Evolutionary conservation across 92 coral and sea anemone genomes (phyloP).

Genomic region (Epizoanthus rinbou): DNA sequence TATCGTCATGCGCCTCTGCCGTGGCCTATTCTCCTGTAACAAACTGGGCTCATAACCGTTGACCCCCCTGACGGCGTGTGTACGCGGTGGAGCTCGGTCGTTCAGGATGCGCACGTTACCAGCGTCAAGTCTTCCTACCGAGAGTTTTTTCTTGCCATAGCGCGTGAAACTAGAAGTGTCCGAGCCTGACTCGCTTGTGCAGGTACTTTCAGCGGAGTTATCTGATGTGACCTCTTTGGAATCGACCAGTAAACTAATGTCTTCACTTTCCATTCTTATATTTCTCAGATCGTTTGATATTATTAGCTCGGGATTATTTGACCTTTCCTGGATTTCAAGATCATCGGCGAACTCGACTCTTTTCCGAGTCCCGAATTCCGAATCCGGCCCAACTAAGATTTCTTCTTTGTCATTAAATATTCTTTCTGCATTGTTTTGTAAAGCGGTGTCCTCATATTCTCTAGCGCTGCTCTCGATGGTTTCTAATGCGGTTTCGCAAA

Average conservation of each 20-base stretch:
- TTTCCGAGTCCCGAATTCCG: background rate
- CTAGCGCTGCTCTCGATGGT: background rate
- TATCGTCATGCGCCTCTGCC: constrained; percentile 22
- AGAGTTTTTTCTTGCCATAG: constrained; percentile 1
- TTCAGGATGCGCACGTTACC: background rate
- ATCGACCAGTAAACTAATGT: background rate
- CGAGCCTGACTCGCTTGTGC: background rate
- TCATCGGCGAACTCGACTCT: background rate
- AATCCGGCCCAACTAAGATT: background rate
- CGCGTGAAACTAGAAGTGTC: background rate
- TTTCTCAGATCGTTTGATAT: background rate
- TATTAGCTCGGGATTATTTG: background rate
- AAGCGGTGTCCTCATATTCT: background rate
- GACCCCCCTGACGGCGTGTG: background rate
- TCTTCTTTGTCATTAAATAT: background rate
- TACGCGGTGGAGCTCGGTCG: background rate
- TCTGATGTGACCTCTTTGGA: background rate
- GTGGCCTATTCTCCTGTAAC: background rate
- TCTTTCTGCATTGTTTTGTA: background rate
- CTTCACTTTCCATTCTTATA: background rate
- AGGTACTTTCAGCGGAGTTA: background rate
- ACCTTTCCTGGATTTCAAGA: background rate
- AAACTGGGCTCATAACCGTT: constrained; percentile 18
- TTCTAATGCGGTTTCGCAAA: background rate
- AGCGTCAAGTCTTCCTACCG: constrained; percentile 11